Evolutionary conservation across 2,797 vertebrate species (phyloP), one percentile per base, ranked within the genome.

Genomic region (Chelmon rostratus): DNA sequence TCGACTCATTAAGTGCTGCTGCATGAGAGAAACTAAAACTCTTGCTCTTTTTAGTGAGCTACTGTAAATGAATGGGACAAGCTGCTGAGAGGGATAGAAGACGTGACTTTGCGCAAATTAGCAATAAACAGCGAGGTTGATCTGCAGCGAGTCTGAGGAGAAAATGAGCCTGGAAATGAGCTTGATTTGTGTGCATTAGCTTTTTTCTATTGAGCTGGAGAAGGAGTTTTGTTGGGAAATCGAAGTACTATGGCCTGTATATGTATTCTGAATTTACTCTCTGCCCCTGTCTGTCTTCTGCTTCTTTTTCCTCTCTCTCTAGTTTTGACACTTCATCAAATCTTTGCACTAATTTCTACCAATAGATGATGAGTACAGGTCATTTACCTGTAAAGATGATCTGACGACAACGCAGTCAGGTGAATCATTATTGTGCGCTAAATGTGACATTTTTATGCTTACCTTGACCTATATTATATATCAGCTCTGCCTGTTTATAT

Each of bases 311-410:
- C 2, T 49, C 57, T 72, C 3, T 59, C 42, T 73, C 54, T 73
- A 59, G 49, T 76, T 69, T 72, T 68, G 31, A n/a, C n/a, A n/a
- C n/a, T n/a, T n/a, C n/a, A n/a, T 79, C 46, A 78, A 31, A 33
- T 50, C 31, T 46, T 56, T 44, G 8, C 33, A 47, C 62, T 84
- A 3, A 70, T 77, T 53, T 59, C 9, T 1, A 28, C 6, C 25
- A 54, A 8, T 13, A 61, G 49, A 15, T 23, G 12, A 58, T 56
- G 35, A 54, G 67, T 49, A 18, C 0, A 0, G 35, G 35, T 42
- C 61, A 49, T n/a, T 19, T 47, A 23, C 52, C 18, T 68, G 46
- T 19, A 4, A 61, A 79, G 31, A 35, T 0, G 2, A 53, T 52
- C 28, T 0, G 1, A 15, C 65, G 15, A 21, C 63, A 8, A 16